Evolutionary conservation across 1,140 invertebrate genomes (phyloP).

Genomic region (Calycopis cecrops): DNA sequence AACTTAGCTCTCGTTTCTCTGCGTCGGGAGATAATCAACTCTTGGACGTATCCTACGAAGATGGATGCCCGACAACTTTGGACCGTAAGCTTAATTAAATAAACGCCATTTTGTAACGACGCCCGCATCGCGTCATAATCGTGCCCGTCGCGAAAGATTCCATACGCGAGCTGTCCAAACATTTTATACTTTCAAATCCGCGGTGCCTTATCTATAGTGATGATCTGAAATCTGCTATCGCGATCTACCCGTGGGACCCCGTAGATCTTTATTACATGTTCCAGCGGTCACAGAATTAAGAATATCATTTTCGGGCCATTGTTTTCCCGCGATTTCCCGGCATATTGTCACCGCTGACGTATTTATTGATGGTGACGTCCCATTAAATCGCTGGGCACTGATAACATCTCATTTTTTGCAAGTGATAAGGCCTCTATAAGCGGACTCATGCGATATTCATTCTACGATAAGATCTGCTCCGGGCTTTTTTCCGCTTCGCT

Average conservation of each 20-base stretch:
- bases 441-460: conserved; percentile 27
- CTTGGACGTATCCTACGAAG: conserved; percentile 27
- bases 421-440: conserved; percentile 31
- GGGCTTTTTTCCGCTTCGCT: conserved; percentile 14
- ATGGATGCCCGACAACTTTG: conserved; percentile 23
- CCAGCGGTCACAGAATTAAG: conserved; percentile 28
- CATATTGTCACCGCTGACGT: conserved; percentile 45
- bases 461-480: conserved; percentile 21
- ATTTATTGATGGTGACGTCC: conserved; percentile 58
- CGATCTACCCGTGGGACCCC: conserved; percentile 56
- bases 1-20: conserved; percentile 44
- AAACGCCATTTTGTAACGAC: conserved; percentile 22
- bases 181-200: conserved; percentile 73
- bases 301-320: conserved; percentile 43
- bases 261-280: conserved; percentile 72
- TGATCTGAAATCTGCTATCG: conserved; percentile 63
- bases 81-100: conserved; percentile 27
- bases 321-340: conserved; percentile 31
- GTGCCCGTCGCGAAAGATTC: conserved; percentile 69
- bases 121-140: conserved; percentile 49
- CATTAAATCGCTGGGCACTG: conserved; percentile 44
- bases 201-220: conserved; percentile 64
- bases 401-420: conserved; percentile 53
- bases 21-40: conserved; percentile 30
- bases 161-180: conserved; percentile 70